Percentiles rank a stretch among this genome's conserved stretches.
These are phyloP conservation scores for Mythimna lalbum DNA, from an alignment of 2,888 invertebrate species.

Conservation along the genomic window DNA sequence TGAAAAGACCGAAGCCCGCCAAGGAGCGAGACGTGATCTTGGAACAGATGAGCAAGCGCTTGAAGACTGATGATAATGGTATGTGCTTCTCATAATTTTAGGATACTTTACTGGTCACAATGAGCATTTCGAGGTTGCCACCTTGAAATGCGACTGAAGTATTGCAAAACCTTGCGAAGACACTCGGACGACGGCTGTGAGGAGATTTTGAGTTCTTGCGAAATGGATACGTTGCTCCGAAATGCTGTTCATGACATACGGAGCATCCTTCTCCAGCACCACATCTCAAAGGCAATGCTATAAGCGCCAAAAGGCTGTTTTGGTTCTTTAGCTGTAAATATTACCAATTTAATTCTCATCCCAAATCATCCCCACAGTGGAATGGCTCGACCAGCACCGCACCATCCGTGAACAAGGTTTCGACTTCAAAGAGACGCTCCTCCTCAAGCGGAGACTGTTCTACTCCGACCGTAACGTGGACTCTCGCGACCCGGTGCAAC, in stretches of 20 bases:
- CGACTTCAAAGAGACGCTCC: conserved; percentile 96
- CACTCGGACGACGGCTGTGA: no score
- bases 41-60: conserved; percentile 98
- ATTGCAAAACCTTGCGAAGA: no score
- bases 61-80: conserved; percentile 99
- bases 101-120: no score
- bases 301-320: no score
- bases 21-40: conserved; percentile 97
- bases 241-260: no score
- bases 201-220: no score
- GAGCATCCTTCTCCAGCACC: no score
- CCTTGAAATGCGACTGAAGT: no score
- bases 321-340: no score
- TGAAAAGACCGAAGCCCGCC: conserved; percentile 92
- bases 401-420: conserved; percentile 98
- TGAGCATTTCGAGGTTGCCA: no score
- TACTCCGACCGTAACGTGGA: conserved; percentile 99
- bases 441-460: conserved; percentile 98
- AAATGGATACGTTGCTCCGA: no score
- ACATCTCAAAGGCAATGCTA: no score
- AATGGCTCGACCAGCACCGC: conserved; percentile 99
- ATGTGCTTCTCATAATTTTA: conserved; percentile 34
- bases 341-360: not conserved
- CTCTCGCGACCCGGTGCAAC: conserved; percentile 98
- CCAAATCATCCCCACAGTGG: conserved; percentile 87